Evolutionary conservation across 1,140 invertebrate genomes (phyloP).

Genomic region (Hirudo medicinalis): DNA sequence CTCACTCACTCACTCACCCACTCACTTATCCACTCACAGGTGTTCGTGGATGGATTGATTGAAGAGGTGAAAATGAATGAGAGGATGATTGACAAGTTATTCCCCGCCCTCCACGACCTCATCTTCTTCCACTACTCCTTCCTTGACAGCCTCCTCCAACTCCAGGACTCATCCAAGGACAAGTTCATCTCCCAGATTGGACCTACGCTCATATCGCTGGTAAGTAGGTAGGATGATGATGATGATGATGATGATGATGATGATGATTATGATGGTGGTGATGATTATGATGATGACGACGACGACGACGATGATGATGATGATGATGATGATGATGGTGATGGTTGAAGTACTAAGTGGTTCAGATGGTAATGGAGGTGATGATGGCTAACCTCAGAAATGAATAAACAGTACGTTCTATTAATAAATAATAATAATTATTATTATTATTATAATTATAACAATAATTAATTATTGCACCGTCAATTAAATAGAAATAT

Average conservation of each 20-base stretch:
- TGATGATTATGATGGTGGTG: too few relatives aligned
- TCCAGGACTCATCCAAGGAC: constrained; percentile 50
- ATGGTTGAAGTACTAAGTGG: too few relatives aligned
- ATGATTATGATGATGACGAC: background rate
- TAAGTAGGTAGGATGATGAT: background rate
- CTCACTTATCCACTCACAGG: constrained; percentile 40
- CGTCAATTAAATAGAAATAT: too few relatives aligned
- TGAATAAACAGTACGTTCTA: too few relatives aligned
- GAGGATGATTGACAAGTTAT: constrained; percentile 64
- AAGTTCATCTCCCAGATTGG: background rate
- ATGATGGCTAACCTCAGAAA: too few relatives aligned
- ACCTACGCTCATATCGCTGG: background rate
- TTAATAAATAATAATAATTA: too few relatives aligned
- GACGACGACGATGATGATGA: background rate
- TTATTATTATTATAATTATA: too few relatives aligned
- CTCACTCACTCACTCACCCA: constrained; percentile 19
- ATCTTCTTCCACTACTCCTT: constrained; percentile 73
- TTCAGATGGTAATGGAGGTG: background rate
- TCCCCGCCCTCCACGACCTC: constrained; percentile 70
- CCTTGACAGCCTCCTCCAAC: constrained; percentile 57
- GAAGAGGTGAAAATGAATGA: constrained; percentile 56
- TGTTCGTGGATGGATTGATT: constrained; percentile 71
- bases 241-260: too few relatives aligned
- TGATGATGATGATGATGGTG: background rate
- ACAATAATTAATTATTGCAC: too few relatives aligned